Evolutionary conservation across 2,113 vertebrate genomes (phyloP), one percentile per base, ranked within the genome.

Genomic region (Ailurus styani): DNA sequence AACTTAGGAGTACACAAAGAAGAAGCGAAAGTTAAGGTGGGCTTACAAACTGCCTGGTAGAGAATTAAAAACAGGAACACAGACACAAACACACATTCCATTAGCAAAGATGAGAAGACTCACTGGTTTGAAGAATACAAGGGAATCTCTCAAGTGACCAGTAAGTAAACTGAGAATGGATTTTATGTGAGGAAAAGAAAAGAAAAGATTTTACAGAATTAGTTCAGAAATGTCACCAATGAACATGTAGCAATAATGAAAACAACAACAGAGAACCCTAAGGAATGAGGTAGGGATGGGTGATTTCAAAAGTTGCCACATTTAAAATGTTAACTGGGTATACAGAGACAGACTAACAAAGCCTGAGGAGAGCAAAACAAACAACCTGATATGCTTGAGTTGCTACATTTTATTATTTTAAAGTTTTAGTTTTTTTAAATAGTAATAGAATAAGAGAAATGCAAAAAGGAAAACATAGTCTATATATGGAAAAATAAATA

Each of bases 221-320:
- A 54, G 4, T 42, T 7, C 29, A 52, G 7, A n/a, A 52, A 23
- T 88, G 15, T 83, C 21, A 55, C 2, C 70, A 87, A 50, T 31
- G 13, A 68, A 57, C 34, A 62, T 13, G 8, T 17, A 29, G 2
- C 34, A 85, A 60, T 2, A 57, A 23, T 77, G 55, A n/a, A 88
- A 73, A n/a, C 1, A 81, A n/a, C 1, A 27, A 11, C 6, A 52
- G 7, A 4, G 57, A 31, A 62, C 25, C 13, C 14, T 87, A 17
- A 75, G 3, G 23, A 29, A 70, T 17, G 29, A 29, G 3, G 0
- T 34, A 45, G 57, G 2, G 6, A 27, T 5, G 4, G 18, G 1
- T 66, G 45, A 40, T 12, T 79, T 94, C 25, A 37, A 52, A 60
- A 40, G 3, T 18, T 27, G 8, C 13, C 18, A 87, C 9, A 64